Base-by-base conservation (phyloP, 2,888 invertebrate genomes). In the Trichogramma dendrolimi region DNA sequence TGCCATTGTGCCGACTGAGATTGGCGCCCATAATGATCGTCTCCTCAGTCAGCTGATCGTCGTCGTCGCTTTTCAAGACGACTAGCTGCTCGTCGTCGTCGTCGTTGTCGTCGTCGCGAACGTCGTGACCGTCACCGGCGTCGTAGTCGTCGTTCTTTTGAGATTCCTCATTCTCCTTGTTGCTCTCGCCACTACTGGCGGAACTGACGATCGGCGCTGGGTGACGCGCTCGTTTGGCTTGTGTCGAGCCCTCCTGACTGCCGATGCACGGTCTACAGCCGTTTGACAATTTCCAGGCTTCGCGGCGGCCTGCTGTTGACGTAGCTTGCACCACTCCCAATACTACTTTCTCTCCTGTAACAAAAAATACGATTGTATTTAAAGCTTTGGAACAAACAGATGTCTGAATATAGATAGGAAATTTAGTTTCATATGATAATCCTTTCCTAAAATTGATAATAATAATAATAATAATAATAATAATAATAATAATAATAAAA, bases 1-100 rank as follows among this genome's bases (percentile, higher is more conserved):
- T 89, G 71, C 86, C 85, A 73, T 86, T 87, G 79, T 88, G 88
- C 67, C 89, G 86, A 82, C 89, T 89, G 75, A 89, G 86, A 83
- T 89, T 90, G 65, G 89, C 88, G 77, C 90, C 90, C 90, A 90
- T 90, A 7, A 7, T 89, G 7, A 14, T 14, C n/a, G 7, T 7
- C 73, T 80, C 84, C 67, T 65, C 14, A 14, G 53, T 54, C 43
- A 4, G 42, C 42, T 10, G 39, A 27, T 5, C 10, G 11, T 41
- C 55, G 46, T 59, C 61, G 59, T 64, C 54, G 41, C 42, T 62
- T 60, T 52, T 40, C 54, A 46, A 4, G 14, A 14, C 14, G 14
- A 14, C 14, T 14, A 14, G 14, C 14, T 14, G 14, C 66, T 66
- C 72, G 73, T 77, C 70, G 10, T 50, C 57, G 47, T 4, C 46